Percentiles rank a stretch among this genome's conserved stretches.
Conservation (phyloP, 2,113 vertebrate genomes). For the Ptilonorhynchus violaceus region DNA sequence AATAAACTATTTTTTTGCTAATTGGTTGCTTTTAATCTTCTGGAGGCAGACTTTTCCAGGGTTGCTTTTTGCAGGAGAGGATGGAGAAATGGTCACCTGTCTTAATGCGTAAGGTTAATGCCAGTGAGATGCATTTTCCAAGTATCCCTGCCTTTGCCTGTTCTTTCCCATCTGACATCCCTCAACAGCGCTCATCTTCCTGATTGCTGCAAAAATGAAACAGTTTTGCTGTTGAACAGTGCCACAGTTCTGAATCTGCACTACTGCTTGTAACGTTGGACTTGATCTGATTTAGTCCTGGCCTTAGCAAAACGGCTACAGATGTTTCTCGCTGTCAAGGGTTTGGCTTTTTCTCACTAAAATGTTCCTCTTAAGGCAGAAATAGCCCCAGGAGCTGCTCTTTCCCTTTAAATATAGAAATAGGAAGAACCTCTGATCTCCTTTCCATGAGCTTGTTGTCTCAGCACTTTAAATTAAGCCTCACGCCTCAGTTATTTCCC, state of each 20-base stretch:
- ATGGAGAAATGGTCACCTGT: neutral
- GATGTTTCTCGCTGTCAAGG: neutral
- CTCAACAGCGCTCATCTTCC: neutral
- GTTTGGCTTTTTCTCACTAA: neutral
- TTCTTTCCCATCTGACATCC: neutral
- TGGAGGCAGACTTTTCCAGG: neutral
- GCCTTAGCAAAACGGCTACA: neutral
- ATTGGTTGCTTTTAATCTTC: neutral
- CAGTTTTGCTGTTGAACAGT: neutral
- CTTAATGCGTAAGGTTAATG: neutral
- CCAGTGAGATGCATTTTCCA: neutral
- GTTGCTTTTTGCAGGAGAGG: neutral
- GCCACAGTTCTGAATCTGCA: neutral
- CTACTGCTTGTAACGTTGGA: neutral
- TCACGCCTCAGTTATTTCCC: slow-evolving; percentile 12
- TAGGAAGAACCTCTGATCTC: neutral
- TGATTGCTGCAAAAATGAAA: neutral
- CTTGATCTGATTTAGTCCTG: neutral
- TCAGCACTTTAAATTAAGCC: slow-evolving; percentile 32
- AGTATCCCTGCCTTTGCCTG: neutral
- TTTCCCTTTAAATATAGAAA: slow-evolving; percentile 20
- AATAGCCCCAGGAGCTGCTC: neutral
- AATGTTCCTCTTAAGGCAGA: neutral
- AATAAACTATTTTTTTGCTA: neutral
- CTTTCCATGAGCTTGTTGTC: neutral